phyloP scores from a whole-genome alignment of 2,797 vertebrate genomes.

The Geotrypetes seraphini region DNA sequence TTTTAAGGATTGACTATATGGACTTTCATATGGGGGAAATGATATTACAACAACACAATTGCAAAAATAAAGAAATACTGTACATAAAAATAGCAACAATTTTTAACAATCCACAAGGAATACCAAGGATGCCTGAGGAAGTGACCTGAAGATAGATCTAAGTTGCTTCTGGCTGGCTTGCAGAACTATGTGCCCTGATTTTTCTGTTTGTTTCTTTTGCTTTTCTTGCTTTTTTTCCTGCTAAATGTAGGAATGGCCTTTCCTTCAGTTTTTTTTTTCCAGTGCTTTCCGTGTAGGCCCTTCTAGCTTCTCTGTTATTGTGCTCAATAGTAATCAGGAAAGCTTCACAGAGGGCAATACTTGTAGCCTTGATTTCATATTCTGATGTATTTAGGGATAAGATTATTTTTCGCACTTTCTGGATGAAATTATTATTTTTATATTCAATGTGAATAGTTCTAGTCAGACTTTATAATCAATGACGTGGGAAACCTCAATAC shows the following conservation, averaged over 20 bases:
- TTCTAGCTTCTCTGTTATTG: too few relatives aligned
- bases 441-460: constrained; percentile 59
- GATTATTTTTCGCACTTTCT: constrained; percentile 56
- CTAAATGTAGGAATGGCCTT: constrained; percentile 37
- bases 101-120: constrained; percentile 14
- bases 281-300: too few relatives aligned
- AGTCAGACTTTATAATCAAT: constrained; percentile 12
- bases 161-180: constrained; percentile 9
- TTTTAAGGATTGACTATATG: constrained; percentile 23
- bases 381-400: neutral
- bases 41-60: too few relatives aligned
- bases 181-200: constrained; percentile 10
- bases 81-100: neutral
- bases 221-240: too few relatives aligned
- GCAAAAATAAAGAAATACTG: too few relatives aligned
- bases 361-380: neutral
- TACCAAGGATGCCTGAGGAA: constrained; percentile 20
- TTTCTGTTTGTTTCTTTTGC: too few relatives aligned
- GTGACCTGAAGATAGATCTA: constrained; percentile 23
- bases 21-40: constrained; percentile 9
- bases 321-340: too few relatives aligned
- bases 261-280: too few relatives aligned
- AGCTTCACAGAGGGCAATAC: too few relatives aligned
- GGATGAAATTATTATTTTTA: constrained; percentile 51
- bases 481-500: neutral